Conservation (phyloP, 2,797 vertebrate species). For the Cichlasoma orientale region DNA sequence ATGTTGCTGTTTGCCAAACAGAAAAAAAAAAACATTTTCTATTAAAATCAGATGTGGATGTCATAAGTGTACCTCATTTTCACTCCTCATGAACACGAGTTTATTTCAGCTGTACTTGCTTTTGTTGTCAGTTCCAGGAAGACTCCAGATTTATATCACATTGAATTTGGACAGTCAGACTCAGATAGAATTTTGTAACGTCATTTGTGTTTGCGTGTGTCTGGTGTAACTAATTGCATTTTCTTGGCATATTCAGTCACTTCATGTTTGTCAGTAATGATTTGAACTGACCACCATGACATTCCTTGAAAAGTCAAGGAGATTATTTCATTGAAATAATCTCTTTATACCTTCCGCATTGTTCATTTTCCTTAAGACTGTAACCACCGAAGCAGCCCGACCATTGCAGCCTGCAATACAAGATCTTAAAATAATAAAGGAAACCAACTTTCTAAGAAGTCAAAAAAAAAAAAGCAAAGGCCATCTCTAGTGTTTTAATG, state of each 20-base stretch:
- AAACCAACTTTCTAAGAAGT: constrained; percentile 23
- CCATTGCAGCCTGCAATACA: constrained; percentile 24
- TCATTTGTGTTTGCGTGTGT: constrained; percentile 43
- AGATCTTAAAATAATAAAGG: constrained; percentile 10
- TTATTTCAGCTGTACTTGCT: constrained; percentile 3
- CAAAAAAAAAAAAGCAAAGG: not conserved
- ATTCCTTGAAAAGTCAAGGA: constrained; percentile 55
- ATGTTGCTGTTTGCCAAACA: constrained; percentile 33
- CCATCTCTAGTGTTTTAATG: constrained; percentile 10
- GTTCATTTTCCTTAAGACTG: constrained; percentile 12
- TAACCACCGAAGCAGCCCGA: constrained; percentile 2
- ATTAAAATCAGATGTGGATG: constrained; percentile 35
- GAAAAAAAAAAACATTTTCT: constrained; percentile 17
- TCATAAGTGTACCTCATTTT: constrained; percentile 38
- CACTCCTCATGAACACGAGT: not conserved
- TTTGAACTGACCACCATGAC: constrained; percentile 40
- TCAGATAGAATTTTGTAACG: constrained; percentile 40
- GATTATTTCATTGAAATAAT: constrained; percentile 36
- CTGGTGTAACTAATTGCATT: constrained; percentile 48
- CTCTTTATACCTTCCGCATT: constrained; percentile 33
- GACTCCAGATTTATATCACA: constrained; percentile 8
- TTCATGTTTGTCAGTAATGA: constrained; percentile 47
- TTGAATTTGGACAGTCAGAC: constrained; percentile 11
- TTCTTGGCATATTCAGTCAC: constrained; percentile 29
- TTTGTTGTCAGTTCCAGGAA: constrained; percentile 38